Base-by-base conservation (phyloP, 2,888 invertebrate genomes). In the Neocrepidodera transversa region DNA sequence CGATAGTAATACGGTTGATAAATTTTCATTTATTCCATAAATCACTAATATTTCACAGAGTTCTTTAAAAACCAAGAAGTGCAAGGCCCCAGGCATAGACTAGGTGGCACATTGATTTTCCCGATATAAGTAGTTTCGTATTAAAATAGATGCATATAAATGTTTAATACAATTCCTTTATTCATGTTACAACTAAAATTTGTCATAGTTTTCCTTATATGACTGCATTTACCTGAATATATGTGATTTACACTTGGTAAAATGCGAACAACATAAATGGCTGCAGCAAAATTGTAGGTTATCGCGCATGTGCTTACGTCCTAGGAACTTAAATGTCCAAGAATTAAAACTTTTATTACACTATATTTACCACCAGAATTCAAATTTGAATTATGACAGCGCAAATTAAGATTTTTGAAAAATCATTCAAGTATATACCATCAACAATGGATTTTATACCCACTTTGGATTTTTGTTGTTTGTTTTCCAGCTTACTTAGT, bases 211-310 rank as follows among this genome's bases (percentile, higher is more conserved):
- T 63, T 58, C 58, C 35, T 54, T 58, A 51, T 40, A 56, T 47
- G 35, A 52, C 20, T 23, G 56, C 47, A 47, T 66, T 74, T 75
- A 79, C 79, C 79, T 79, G 77, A 75, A 74, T 72, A 71, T 76
- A 71, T 70, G 69, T 71, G 74, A 72, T 75, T 74, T 73, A 75
- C 76, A 74, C 73, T 74, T 70, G 73, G 74, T 74, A 77, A 76
- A 74, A 78, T 75, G 77, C 77, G 76, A 80, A 79, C 79, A 80
- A 80, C 80, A 79, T 73, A 79, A 80, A 80, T 80, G 80, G 80
- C 80, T 78, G 80, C 78, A 78, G 73, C 73, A 73, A 76, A 77
- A 79, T 79, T 77, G 74, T 77, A 78, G 76, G 76, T 74, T 72
- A 74, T 71, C 76, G 76, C 79, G 79, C 79, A 74, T 78, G 79